Evolutionary conservation across 2,113 vertebrate species (phyloP).

Genomic region (Nyctibius bracteatus): DNA sequence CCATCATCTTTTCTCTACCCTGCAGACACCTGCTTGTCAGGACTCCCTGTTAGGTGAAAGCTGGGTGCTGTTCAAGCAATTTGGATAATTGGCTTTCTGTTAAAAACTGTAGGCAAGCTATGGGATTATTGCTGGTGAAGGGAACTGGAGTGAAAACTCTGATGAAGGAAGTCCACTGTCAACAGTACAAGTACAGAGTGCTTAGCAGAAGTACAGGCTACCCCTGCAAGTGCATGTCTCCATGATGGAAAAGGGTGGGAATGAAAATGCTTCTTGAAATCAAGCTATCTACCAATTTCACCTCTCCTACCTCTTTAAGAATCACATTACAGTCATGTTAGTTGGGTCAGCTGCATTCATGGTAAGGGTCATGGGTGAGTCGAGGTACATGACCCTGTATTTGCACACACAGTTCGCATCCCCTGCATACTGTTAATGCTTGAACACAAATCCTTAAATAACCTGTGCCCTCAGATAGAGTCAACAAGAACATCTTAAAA

Average conservation of each 20-base stretch:
- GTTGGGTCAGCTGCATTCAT: not conserved
- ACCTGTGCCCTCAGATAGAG: not conserved
- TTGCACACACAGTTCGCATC: not conserved
- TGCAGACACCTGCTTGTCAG: not conserved
- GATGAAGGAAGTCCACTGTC: not conserved
- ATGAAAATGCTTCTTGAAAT: not conserved
- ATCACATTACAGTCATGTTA: not conserved
- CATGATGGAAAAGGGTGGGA: not conserved
- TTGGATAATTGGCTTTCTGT: constrained; percentile 27
- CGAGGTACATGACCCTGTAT: not conserved
- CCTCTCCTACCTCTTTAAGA: not conserved
- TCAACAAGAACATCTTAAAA: not conserved
- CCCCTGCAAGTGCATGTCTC: not conserved
- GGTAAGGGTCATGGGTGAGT: not conserved
- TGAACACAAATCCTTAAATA: not conserved
- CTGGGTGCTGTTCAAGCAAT: not conserved
- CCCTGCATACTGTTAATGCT: not conserved
- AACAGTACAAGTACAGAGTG: not conserved
- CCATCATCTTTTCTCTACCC: not conserved
- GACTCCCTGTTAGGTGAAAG: not conserved
- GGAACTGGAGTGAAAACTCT: not conserved
- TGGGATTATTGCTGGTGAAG: not conserved
- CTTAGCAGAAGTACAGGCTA: not conserved
- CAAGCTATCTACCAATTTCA: not conserved
- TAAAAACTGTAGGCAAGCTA: not conserved